Evolutionary conservation across 1,140 invertebrate genomes (phyloP).

Genomic region (Berghia stephanieae): DNA sequence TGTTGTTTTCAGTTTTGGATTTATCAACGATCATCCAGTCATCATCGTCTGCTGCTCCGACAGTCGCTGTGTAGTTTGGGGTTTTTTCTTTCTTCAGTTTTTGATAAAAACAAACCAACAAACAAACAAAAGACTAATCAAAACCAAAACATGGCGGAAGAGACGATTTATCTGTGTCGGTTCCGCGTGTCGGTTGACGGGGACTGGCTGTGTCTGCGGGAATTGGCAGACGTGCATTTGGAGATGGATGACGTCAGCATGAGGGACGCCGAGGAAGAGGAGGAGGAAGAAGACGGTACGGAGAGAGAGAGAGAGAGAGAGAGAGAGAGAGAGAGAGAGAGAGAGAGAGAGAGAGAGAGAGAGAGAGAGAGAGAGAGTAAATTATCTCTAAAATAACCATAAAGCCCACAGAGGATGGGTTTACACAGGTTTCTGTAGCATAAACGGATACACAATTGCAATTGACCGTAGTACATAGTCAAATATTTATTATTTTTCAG

Average conservation of each 20-base stretch:
- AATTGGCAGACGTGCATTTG: conserved; percentile 85
- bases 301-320: not conserved
- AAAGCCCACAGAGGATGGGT: too few relatives aligned
- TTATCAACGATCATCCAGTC: not conserved
- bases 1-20: not conserved
- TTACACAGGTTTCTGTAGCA: too few relatives aligned
- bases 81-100: not conserved
- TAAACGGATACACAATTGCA: too few relatives aligned
- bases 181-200: conserved; percentile 96
- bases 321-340: too few relatives aligned
- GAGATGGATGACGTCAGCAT: conserved; percentile 66
- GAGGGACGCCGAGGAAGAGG: conserved; percentile 68
- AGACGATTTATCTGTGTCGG: conserved; percentile 96
- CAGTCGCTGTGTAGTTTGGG: not conserved
- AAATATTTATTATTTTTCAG: too few relatives aligned
- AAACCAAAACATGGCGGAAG: conserved; percentile 76
- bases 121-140: not conserved
- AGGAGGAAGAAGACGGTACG: conserved; percentile 42
- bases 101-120: not conserved
- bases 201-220: conserved; percentile 96
- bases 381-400: too few relatives aligned
- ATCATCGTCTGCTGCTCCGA: not conserved
- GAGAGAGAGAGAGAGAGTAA: too few relatives aligned
- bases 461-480: too few relatives aligned
- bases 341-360: too few relatives aligned